phyloP scores from a whole-genome alignment of 2,113 vertebrate genomes.

The Poicephalus meyeri region DNA sequence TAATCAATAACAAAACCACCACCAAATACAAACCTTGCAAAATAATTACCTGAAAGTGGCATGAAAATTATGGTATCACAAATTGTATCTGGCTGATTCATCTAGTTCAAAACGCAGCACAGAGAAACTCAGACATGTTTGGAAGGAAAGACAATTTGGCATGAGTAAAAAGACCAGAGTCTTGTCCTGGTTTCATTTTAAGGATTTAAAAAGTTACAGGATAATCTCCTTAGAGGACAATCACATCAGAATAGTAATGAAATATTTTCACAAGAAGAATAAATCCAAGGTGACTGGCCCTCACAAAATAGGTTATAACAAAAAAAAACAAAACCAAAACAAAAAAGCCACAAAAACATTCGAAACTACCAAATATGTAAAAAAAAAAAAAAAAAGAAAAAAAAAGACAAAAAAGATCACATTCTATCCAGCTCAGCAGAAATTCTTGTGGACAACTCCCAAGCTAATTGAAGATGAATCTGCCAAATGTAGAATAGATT shows the following conservation, averaged over 20 bases:
- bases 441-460: neutral
- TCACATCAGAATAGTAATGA: neutral
- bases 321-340: neutral
- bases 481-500: neutral
- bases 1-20: neutral
- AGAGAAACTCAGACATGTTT: neutral
- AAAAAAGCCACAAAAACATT: neutral
- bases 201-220: neutral
- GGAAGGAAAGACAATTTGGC: neutral
- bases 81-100: neutral
- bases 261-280: neutral
- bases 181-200: slow-evolving; percentile 12
- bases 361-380: neutral
- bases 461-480: neutral
- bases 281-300: slow-evolving; percentile 2
- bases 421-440: neutral
- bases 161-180: neutral
- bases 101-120: neutral
- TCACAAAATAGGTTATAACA: neutral
- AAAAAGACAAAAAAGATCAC: neutral
- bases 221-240: slow-evolving; percentile 17
- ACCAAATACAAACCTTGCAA: neutral
- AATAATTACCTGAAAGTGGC: neutral
- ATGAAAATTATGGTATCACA: neutral
- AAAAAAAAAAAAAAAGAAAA: neutral